phyloP scores from a whole-genome alignment of 2,888 invertebrate species.

The Mythimna albipuncta region DNA sequence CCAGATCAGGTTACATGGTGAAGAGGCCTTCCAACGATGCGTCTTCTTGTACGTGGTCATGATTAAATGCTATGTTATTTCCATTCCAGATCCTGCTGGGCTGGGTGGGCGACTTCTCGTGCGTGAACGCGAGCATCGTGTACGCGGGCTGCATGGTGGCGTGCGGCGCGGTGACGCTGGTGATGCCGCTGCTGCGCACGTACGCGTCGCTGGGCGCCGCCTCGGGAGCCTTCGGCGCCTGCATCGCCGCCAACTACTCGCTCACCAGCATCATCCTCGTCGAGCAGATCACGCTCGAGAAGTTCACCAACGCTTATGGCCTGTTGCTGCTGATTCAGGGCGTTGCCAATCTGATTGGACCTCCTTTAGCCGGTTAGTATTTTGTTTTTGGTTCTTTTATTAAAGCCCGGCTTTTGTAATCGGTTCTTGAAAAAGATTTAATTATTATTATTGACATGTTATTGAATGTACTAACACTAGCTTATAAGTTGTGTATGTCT shows the following conservation, averaged over 20 bases:
- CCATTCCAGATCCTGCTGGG: constrained; percentile 94
- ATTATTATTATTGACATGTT: too few species aligned
- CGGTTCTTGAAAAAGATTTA: neutral
- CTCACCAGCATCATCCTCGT: constrained; percentile 97
- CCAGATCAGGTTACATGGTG: too few species aligned
- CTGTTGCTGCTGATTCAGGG: constrained; percentile 97
- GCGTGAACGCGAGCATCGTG: constrained; percentile 94
- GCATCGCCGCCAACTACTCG: constrained; percentile 98
- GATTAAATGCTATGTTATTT: too few species aligned
- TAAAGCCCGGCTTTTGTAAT: neutral
- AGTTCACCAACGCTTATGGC: constrained; percentile 98
- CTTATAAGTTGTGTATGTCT: too few species aligned
- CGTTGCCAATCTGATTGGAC: constrained; percentile 96
- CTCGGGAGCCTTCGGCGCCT: constrained; percentile 96
- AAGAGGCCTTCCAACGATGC: too few species aligned
- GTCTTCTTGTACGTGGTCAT: too few species aligned
- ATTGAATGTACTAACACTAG: too few species aligned
- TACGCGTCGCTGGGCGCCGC: constrained; percentile 92
- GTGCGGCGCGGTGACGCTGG: constrained; percentile 92
- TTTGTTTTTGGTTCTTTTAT: neutral
- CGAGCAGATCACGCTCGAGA: constrained; percentile 96
- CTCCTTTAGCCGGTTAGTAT: constrained; percentile 95
- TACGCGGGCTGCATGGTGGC: constrained; percentile 95
- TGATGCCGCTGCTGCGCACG: constrained; percentile 91
- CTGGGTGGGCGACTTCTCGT: constrained; percentile 96